These are phyloP conservation scores for Notospermus geniculatus DNA, from an alignment of 1,140 invertebrate species.

Conservation along the genomic window DNA sequence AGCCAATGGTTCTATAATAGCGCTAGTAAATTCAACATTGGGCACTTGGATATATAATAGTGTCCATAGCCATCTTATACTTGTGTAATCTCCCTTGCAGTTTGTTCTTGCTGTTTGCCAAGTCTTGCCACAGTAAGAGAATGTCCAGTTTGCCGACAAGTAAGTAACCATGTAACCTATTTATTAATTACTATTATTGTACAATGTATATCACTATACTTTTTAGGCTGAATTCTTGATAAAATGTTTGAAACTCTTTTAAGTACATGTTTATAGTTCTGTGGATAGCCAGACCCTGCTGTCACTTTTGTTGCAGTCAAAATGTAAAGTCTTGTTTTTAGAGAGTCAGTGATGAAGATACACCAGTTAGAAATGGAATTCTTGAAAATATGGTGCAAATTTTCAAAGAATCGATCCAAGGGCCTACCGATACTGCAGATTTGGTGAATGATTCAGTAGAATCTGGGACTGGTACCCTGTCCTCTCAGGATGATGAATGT, in stretches of 20 bases:
- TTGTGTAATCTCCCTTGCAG: too few species aligned
- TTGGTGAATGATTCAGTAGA: not conserved
- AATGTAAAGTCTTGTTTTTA: slow-evolving; percentile 12
- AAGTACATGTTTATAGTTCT: too few species aligned
- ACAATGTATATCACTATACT: too few species aligned
- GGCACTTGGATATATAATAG: too few species aligned
- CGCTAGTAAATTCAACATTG: too few species aligned
- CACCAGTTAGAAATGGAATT: slow-evolving; percentile 58
- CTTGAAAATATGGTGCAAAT: slow-evolving; percentile 31
- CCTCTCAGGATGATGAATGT: not conserved
- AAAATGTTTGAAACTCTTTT: too few species aligned
- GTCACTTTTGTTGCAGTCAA: not conserved
- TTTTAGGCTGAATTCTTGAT: too few species aligned
- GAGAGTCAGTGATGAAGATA: slow-evolving; percentile 52
- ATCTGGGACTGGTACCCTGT: not conserved
- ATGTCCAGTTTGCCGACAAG: slow-evolving; percentile 60
- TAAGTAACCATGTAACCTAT: too few species aligned
- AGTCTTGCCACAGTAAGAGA: slow-evolving; percentile 60
- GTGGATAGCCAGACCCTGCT: not conserved
- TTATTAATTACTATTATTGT: too few species aligned
- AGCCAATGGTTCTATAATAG: too few species aligned
- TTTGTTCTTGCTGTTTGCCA: slow-evolving; percentile 63
- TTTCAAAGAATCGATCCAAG: slow-evolving; percentile 27
- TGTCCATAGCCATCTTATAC: not conserved
- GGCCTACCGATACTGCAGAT: slow-evolving; percentile 13